Evolutionary conservation across 2,888 invertebrate genomes (phyloP), one percentile per base, ranked within the genome.

Genomic region (Acanthopleura granulata): DNA sequence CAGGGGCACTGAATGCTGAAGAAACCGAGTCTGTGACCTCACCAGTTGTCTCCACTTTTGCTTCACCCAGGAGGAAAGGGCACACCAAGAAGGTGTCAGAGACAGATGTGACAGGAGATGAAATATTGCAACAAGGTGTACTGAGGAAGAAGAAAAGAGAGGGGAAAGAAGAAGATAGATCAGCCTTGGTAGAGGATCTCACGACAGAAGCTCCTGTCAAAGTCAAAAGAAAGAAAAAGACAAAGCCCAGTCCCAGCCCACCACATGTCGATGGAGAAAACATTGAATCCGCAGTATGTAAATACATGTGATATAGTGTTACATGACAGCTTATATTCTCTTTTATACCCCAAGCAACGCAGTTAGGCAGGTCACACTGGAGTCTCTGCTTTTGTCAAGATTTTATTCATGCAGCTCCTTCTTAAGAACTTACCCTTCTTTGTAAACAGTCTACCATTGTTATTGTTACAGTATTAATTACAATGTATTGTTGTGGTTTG

Each of bases 61-160:
- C 69, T 18, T 9, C 69, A 29, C 69, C 69, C 4, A 18, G 69
- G 30, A 25, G 12, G 12, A 40, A 40, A 40, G 40, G 40, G 40
- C 40, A 40, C 9, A 9, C 40, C 40, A 40, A 40, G 40, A 40
- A 40, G 9, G 40, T 40, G 40, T 40, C 40, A 40, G 40, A 40
- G 40, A 40, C 40, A 40, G 40, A 9, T 40, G 40, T 22, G 29
- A 66, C 69, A 61, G 69, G 29, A 27, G 75, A 49, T n/a, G 76
- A 62, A 51, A 66, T 62, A 27, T 72, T 72, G 51, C 72, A 73
- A 16, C 74, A 77, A 72, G 75, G 75, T 61, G 75, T 74, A 15
- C 77, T 74, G 75, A 77, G 77, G 76, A 82, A 80, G 73, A 79
- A 80, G 77, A 80, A 80, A 72, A 77, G 77, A 62, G 74, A 76